Evolutionary conservation across 2,888 invertebrate species (phyloP).

Genomic region (Timandra comae): DNA sequence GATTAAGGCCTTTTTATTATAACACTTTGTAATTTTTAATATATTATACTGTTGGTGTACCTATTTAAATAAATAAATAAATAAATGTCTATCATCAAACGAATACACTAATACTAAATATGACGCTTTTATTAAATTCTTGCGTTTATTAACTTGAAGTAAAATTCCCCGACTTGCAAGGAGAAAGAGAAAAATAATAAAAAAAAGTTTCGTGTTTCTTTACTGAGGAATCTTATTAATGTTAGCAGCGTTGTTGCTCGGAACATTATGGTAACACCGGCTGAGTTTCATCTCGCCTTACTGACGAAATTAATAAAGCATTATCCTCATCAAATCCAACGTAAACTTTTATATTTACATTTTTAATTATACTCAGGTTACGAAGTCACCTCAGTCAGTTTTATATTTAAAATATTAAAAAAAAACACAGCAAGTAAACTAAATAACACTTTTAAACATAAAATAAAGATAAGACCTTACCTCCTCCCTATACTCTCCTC

Average conservation of each 20-base stretch:
- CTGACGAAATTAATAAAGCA: conserved; percentile 16
- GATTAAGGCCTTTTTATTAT: no score
- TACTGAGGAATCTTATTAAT: conserved; percentile 65
- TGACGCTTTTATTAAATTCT: conserved; percentile 71
- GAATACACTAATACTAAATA: conserved; percentile 44
- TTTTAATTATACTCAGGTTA: neutral
- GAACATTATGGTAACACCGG: conserved; percentile 46
- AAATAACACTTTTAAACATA: no score
- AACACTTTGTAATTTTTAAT: no score
- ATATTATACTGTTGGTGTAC: no score
- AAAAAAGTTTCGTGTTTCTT: conserved; percentile 60
- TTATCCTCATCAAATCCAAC: conserved; percentile 1
- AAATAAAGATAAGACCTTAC: no score
- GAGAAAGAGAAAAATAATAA: conserved; percentile 41
- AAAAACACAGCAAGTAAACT: no score
- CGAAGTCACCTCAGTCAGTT: no score
- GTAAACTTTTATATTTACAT: neutral
- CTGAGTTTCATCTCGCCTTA: conserved; percentile 27
- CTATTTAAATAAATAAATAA: no score
- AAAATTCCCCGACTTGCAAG: conserved; percentile 51
- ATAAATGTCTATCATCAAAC: conserved; percentile 21
- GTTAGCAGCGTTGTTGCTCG: conserved; percentile 48
- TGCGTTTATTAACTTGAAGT: conserved; percentile 58
- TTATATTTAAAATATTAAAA: no score
- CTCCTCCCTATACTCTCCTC: no score